Evolutionary conservation across 2,888 invertebrate genomes (phyloP).

Genomic region (Drosophila birchii): DNA sequence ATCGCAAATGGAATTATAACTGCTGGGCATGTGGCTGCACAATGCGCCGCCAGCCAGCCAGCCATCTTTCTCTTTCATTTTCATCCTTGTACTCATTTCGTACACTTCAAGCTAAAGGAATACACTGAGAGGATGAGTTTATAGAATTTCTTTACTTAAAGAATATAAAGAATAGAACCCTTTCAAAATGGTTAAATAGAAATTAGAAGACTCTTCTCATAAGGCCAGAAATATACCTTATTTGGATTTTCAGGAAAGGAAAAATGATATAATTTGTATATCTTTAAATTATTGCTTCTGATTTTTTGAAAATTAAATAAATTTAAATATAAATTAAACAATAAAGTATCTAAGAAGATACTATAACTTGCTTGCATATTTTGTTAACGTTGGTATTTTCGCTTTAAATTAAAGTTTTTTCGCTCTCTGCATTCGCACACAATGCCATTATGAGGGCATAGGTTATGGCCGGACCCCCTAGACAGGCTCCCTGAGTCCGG

Average conservation of each 20-base stretch:
- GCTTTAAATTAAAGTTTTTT: not conserved
- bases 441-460: slow-evolving; percentile 32
- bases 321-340: not conserved
- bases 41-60: slow-evolving; percentile 3
- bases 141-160: not conserved
- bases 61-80: slow-evolving; percentile 7
- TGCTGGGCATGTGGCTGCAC: slow-evolving; percentile 41
- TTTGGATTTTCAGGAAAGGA: too few species aligned
- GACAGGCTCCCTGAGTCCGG: slow-evolving; percentile 16
- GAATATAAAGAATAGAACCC: too few species aligned
- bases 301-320: not conserved
- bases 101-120: slow-evolving; percentile 1
- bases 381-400: not conserved
- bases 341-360: too few species aligned
- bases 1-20: slow-evolving; percentile 62
- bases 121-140: slow-evolving; percentile 1
- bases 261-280: too few species aligned
- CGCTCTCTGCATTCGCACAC: slow-evolving; percentile 18
- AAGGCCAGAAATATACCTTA: too few species aligned
- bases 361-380: not conserved
- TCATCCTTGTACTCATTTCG: slow-evolving; percentile 27
- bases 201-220: too few species aligned
- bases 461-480: slow-evolving; percentile 21
- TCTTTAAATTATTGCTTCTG: too few species aligned
- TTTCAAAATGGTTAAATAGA: too few species aligned